Evolutionary conservation across 2,113 vertebrate genomes (phyloP), one percentile per base, ranked within the genome.

Genomic region (Trematomus loennbergii): DNA sequence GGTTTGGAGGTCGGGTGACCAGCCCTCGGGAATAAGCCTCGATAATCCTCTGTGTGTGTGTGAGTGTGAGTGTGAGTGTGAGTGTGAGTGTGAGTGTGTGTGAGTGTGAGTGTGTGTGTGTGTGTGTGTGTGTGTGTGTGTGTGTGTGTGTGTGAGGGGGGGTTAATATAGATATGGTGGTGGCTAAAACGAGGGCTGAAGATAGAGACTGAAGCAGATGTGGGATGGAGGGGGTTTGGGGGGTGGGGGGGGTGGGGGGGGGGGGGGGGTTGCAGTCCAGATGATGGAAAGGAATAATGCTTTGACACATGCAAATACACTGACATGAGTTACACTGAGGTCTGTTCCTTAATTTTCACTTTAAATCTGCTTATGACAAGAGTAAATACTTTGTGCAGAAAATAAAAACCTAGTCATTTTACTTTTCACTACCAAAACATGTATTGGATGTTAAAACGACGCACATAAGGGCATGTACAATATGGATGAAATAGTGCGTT

Each of bases 1-100:
- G 58, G 54, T 46, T 86, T 71, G 36, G 73, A 72, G 63, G 78
- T 72, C 79, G 71, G 79, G 71, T 81, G 83, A 88, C 81, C 58
- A 80, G 81, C 54, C 74, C 73, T 79, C 2, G 64, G 84, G 87
- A 87, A 84, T 88, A 85, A 89, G 72, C 75, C 78, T 2, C 68
- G 78, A 82, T 89, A 90, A 92, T 90, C 85, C 82, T 72, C 57
- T 72, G 55, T 46, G 78, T 43, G 60, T 73, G 59, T 29, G 78
- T 43, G 60, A 70, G 59, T 46, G 55, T 52, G 48, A 60, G 65
- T 45, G 52, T 46, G 59, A 20, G 59, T 72, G 60, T 72, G 55
- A 40, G 78, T 43, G 60, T 73, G 59, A 0, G 78, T 43, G 60
- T 73, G 59, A 36, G 55, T 52, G 48, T 64, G 65, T 45, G 52